A percentile compares a stretch with the other conserved stretches of the same genome.
phyloP scores from a whole-genome alignment of 2,888 invertebrate species.

The Rhingia rostrata region DNA sequence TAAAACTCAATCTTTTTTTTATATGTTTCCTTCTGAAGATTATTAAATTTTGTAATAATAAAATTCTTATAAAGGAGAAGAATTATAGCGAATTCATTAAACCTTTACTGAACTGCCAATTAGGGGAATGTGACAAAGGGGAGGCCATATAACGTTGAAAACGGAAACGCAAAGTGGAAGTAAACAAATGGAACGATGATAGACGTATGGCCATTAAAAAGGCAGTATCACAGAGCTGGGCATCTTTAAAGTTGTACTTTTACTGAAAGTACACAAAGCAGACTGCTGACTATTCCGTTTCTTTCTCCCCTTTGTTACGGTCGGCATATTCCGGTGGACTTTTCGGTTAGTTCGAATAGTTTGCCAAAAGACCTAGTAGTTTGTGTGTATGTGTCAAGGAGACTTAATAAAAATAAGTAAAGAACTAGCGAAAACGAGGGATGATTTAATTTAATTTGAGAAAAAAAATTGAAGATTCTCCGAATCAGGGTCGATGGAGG shows the following conservation, averaged over 20 bases:
- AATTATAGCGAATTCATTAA: constrained; percentile 12
- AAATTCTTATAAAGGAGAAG: constrained; percentile 26
- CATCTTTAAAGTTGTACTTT: constrained; percentile 49
- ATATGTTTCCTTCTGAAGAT: neutral
- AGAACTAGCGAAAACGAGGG: neutral
- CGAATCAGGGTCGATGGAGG: constrained; percentile 24
- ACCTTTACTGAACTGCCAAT: constrained; percentile 49
- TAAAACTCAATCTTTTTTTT: neutral
- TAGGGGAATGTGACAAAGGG: constrained; percentile 24
- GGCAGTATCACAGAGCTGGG: neutral
- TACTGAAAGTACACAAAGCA: constrained; percentile 47
- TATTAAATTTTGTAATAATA: neutral
- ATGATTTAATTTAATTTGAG: constrained; percentile 65
- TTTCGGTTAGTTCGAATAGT: constrained; percentile 13
- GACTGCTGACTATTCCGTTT: constrained; percentile 56
- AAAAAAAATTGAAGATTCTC: constrained; percentile 64
- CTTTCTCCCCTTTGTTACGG: constrained; percentile 54
- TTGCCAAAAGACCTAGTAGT: neutral
- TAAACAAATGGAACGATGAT: constrained; percentile 35
- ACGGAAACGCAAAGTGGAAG: constrained; percentile 42
- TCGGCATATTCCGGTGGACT: constrained; percentile 9
- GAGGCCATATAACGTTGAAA: neutral
- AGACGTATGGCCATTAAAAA: constrained; percentile 3
- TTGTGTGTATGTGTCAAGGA: constrained; percentile 15
- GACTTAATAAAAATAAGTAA: constrained; percentile 5